Conservation (phyloP, 2,888 invertebrate genomes). For the Auanema sp. region DNA sequence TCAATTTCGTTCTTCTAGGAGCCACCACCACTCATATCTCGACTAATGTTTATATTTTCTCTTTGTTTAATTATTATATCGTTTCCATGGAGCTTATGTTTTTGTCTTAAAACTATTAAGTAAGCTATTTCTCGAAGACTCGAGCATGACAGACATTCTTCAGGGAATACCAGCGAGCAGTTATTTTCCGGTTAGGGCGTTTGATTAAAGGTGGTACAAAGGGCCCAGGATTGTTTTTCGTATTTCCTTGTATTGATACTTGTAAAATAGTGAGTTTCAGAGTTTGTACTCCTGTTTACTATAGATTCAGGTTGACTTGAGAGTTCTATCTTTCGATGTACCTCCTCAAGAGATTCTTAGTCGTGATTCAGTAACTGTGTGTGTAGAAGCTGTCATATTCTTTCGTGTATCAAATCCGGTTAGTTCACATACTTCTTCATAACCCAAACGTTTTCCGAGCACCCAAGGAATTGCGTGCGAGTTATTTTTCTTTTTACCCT, state of each 20-base stretch:
- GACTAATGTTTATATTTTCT: conserved; percentile 53
- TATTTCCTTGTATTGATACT: conserved; percentile 85
- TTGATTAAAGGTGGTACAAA: conserved; percentile 76
- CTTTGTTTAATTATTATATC: conserved; percentile 53
- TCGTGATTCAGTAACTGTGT: conserved; percentile 67
- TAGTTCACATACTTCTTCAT: no score
- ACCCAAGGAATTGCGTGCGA: neutral
- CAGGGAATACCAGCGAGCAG: conserved; percentile 75
- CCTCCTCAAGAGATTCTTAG: conserved; percentile 81
- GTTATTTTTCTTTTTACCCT: neutral
- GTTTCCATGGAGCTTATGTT: conserved; percentile 61
- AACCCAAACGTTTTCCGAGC: neutral
- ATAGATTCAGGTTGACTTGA: conserved; percentile 54
- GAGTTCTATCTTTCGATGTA: conserved; percentile 86
- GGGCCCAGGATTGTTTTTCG: conserved; percentile 85
- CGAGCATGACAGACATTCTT: no score
- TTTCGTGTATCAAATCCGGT: conserved; percentile 48
- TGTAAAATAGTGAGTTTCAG: conserved; percentile 68
- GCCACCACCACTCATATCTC: conserved; percentile 52
- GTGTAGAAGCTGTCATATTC: conserved; percentile 65
- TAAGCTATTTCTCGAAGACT: conserved; percentile 26
- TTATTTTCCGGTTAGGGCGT: conserved; percentile 84
- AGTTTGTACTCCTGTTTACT: neutral
- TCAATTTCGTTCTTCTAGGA: conserved; percentile 25
- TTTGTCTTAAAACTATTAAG: conserved; percentile 61